Base-by-base conservation (phyloP, 2,113 vertebrate species). In the Myocastor coypus region DNA sequence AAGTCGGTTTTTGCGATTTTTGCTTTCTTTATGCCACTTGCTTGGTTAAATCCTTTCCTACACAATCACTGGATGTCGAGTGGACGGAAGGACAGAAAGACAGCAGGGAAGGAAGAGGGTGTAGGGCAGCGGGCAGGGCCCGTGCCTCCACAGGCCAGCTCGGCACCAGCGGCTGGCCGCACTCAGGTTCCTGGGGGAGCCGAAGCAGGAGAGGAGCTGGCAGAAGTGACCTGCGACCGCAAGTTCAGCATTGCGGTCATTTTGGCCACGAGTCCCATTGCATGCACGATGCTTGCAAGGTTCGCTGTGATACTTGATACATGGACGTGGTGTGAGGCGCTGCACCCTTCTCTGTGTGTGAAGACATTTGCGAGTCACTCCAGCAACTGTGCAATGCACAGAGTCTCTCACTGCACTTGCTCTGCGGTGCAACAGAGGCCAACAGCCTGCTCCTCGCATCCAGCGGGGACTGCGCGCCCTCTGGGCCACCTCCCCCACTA, bases 21-120 rank as follows among this genome's bases (percentile, higher is more conserved):
- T 89, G 32, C 61, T 66, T 57, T 73, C 50, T 50, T 95, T 94
- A 50, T 94, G 13, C 28, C 77, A 59, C 64, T 89, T 92, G 46
- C 2, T 66, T 28, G 5, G 34, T 94, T 87, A 87, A 89, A 34
- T 81, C 52, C 22, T 89, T 84, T 84, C 28, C 14, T 34, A 89
- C 3, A 69, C 32, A 64, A 78, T 78, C 37, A 85, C 20, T 42
- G 7, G 52, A 66, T 5, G 73, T 52, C 52, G 34, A 86, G 6
- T 40, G 16, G 16, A 81, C 3, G 63, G 22, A 30, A 59, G 17
- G 32, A 69, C 1, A 26, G 84, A 16, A 61, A 20, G 59, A 68
- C 30, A 68, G 64, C 61, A 9, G 10, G 84, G 85, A 83, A 80
- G 55, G 3, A 81, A 87, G 34, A 73, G 5, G 40, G 1, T 34